Base-by-base conservation (phyloP, 2,113 vertebrate species). In the Illadopsis cleaveri region DNA sequence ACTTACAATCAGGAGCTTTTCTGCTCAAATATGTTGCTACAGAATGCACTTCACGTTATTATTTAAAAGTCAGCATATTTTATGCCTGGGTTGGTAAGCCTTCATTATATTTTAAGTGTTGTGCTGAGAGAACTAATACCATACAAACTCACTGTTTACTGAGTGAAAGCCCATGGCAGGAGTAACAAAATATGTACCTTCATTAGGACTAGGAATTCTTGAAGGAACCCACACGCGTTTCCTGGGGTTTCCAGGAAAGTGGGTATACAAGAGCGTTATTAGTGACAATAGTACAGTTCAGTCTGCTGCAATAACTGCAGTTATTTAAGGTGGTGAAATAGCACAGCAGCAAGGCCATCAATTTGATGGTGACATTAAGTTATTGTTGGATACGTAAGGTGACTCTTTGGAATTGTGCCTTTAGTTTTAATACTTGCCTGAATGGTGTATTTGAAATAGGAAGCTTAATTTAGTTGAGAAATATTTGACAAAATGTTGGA, bases 401-500 rank as follows among this genome's bases (percentile, higher is more conserved):
- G 57, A 44, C 8, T 5, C 51, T 58, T 70, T 58, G 82, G 85
- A 81, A 73, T 48, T 48, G 9, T 62, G 79, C 51, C 56, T 93
- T 84, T 65, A 72, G 69, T 75, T 87, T 70, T 50, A 61, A 65
- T 88, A 21, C 38, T 66, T 75, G 51, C 60, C 58, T 0, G 0
- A 68, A 56, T 64, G 65, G 45, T 16, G 8, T 84, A 33, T 89
- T 95, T 86, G 60, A 94, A 92, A 58, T 61, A 75, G 88, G 76
- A 93, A 33, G 56, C 88, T 86, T 88, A 70, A 89, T 93, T 90
- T 83, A 76, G 58, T 73, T 83, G 31, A 89, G 86, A 78, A 94
- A 13, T 88, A 68, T 37, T 90, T 97, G 90, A 75, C 79, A 75
- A 88, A 95, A 95, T 71, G 47, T 89, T 96, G 90, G 40, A 92